phyloP scores from a whole-genome alignment of 2,113 vertebrate genomes.

The Protomyctophum bolini region DNA sequence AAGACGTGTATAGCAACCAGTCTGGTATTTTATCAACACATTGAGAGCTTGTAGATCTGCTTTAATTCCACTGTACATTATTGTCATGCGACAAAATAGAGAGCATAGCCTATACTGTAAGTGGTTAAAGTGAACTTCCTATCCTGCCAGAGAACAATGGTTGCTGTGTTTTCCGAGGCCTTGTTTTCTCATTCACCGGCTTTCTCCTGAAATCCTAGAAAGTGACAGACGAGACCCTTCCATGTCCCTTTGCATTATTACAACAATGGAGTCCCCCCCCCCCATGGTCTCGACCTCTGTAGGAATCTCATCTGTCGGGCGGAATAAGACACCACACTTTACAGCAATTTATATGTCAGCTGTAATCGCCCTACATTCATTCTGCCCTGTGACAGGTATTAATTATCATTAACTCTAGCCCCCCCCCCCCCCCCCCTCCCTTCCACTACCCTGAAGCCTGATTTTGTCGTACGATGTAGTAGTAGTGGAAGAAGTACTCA shows the following conservation, averaged over 20 bases:
- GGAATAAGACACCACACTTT: conserved; percentile 71
- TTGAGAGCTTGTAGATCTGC: too few relatives aligned
- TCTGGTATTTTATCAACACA: too few relatives aligned
- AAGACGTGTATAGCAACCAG: too few relatives aligned
- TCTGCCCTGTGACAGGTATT: conserved; percentile 69
- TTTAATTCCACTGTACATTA: too few relatives aligned
- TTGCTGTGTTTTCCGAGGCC: conserved; percentile 24
- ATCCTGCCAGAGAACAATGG: conserved; percentile 1
- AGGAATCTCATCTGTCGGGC: conserved; percentile 72
- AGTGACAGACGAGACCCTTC: conserved; percentile 55
- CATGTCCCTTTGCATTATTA: conserved; percentile 58
- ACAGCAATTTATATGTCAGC: conserved; percentile 82
- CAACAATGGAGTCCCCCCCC: conserved; percentile 61
- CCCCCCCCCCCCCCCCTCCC: conserved; percentile 32
- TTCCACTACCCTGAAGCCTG: neutral
- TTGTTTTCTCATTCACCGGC: conserved; percentile 49
- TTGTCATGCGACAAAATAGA: too few relatives aligned
- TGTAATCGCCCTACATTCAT: conserved; percentile 70
- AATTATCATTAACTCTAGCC: conserved; percentile 74
- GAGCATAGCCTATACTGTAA: too few relatives aligned
- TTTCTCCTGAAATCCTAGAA: conserved; percentile 62
- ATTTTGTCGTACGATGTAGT: too few relatives aligned
- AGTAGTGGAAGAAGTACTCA: too few relatives aligned
- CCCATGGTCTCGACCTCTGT: conserved; percentile 56
- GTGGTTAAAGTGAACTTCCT: neutral